These are phyloP conservation scores for Eutolmus rufibarbis DNA, from an alignment of 2,888 invertebrate species.

Conservation along the genomic window DNA sequence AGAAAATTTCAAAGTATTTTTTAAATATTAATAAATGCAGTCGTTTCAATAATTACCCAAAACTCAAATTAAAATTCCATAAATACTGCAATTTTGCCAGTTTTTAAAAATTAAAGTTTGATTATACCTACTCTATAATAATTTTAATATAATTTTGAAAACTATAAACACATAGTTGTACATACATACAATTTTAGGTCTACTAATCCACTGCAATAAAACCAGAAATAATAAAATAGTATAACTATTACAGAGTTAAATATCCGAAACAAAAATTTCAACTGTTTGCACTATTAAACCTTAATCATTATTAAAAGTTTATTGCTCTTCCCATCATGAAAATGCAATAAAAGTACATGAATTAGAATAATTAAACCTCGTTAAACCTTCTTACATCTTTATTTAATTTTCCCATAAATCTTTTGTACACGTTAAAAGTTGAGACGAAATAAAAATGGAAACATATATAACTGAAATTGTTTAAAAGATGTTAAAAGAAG, in stretches of 20 bases:
- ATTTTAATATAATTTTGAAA: too few species aligned
- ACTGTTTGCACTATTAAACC: not conserved
- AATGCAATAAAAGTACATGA: not conserved
- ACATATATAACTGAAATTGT: not conserved
- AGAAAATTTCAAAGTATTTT: too few species aligned
- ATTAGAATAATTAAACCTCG: not conserved
- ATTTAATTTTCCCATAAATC: not conserved
- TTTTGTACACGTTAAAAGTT: not conserved
- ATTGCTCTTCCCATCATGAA: not conserved
- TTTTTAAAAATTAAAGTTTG: too few species aligned
- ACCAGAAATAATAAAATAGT: too few species aligned
- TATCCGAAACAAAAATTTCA: not conserved
- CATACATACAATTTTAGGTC: too few species aligned
- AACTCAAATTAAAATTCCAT: too few species aligned
- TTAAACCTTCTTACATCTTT: not conserved
- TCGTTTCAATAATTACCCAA: too few species aligned
- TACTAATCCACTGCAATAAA: too few species aligned
- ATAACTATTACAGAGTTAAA: not conserved
- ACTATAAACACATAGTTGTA: too few species aligned
- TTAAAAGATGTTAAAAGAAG: not conserved
- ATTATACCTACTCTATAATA: too few species aligned
- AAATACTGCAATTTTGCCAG: too few species aligned
- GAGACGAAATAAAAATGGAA: not conserved
- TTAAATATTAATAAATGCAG: too few species aligned
- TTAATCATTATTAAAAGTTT: not conserved